Base-by-base conservation (phyloP, 2,888 invertebrate species). In the Drosophila fulvimacula region DNA sequence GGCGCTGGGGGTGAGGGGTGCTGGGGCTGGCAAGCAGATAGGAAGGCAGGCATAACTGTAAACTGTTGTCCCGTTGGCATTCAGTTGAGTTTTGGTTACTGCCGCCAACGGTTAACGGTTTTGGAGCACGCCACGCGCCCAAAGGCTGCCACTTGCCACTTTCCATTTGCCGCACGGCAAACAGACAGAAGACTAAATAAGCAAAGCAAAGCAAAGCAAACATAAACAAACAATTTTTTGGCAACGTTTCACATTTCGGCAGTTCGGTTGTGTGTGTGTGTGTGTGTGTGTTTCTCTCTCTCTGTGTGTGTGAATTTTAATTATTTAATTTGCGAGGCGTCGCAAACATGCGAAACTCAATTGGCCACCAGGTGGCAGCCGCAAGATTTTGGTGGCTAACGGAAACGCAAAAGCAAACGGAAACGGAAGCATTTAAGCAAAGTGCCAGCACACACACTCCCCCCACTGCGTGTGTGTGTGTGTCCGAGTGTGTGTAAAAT, bases 31-130 rank as follows among this genome's bases (percentile, higher is more conserved):
- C 19, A 19, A 11, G 24, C 52, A 27, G 52, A 36, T 19, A 52
- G 58, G 38, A 17, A 32, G 55, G 38, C 58, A 55, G 51, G 53
- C 64, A 81, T 87, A 86, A 75, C 86, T 77, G 65, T 77, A 49
- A 76, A 62, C 76, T 72, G 74, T 81, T 74, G 76, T 65, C 63
- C 34, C 39, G 56, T 48, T 63, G 61, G 65, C 61, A 39, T 74
- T 91, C 89, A 91, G 91, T 91, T 91, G 91, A 91, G 91, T 85
- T 91, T 91, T 91, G 90, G 84, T 88, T 87, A 89, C 86, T 85
- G 87, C 83, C 79, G 80, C 78, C 80, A 86, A 82, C 90, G 89
- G 91, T 85, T 83, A 79, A 71, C 71, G 68, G 55, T 63, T 67
- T 71, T 41, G 46, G 56, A 71, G 46, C 60, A 57, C 64, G 67